phyloP scores from a whole-genome alignment of 2,888 invertebrate genomes.

The Ceriagrion tenellum region DNA sequence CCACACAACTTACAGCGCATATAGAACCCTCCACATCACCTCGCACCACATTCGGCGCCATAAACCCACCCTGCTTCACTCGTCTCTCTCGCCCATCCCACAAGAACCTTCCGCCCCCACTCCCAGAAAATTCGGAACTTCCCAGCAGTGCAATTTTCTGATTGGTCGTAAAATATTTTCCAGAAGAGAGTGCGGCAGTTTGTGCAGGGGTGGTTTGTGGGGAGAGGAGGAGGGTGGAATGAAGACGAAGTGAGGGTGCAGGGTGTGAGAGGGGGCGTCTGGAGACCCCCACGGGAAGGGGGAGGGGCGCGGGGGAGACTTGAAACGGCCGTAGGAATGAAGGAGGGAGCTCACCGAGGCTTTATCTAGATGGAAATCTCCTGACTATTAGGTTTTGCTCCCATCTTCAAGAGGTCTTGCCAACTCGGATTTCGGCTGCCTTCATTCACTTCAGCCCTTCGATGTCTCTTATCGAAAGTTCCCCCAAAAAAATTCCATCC shows the following conservation, averaged over 20 bases:
- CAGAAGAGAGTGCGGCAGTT: not conserved
- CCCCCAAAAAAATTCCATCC: not conserved
- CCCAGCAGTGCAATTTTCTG: slow-evolving; percentile 62
- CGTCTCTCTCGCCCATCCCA: not conserved
- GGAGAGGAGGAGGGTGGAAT: not conserved
- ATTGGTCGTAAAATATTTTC: slow-evolving; percentile 65
- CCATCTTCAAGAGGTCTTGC: slow-evolving; percentile 41
- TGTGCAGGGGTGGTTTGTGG: not conserved
- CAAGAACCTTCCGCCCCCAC: not conserved
- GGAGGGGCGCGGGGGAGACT: not conserved
- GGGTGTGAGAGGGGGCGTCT: not conserved
- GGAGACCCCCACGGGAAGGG: not conserved
- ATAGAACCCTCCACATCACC: not conserved
- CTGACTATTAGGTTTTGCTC: slow-evolving; percentile 51
- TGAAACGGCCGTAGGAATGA: slow-evolving; percentile 1
- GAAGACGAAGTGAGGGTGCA: slow-evolving; percentile 11
- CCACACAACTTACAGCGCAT: slow-evolving; percentile 9
- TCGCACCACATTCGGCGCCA: slow-evolving; percentile 18
- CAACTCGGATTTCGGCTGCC: slow-evolving; percentile 34
- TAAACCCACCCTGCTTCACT: not conserved
- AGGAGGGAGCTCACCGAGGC: slow-evolving; percentile 50
- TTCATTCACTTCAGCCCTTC: slow-evolving; percentile 42
- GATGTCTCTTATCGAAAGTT: not conserved
- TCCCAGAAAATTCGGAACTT: slow-evolving; percentile 42
- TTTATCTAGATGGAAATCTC: slow-evolving; percentile 54